phyloP scores from a whole-genome alignment of 2,888 invertebrate species.

The Nysson spinosus region DNA sequence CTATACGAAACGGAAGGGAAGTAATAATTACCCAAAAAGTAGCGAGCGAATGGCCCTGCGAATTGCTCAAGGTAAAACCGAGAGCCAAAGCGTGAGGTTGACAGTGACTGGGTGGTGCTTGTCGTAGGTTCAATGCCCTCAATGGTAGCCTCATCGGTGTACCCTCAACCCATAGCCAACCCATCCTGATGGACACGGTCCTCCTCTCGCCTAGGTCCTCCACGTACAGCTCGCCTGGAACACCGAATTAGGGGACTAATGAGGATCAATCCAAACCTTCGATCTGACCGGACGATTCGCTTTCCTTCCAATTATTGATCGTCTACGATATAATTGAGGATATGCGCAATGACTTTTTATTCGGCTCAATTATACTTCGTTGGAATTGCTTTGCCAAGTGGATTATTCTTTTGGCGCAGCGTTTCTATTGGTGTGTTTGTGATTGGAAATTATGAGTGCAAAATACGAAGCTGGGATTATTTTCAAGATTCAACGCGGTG shows the following conservation, averaged over 20 bases:
- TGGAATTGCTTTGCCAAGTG: constrained; percentile 15
- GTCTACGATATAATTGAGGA: constrained; percentile 26
- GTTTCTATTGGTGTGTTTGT: too few species aligned
- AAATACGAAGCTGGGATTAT: too few species aligned
- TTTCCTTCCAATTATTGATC: constrained; percentile 14
- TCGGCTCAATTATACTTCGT: constrained; percentile 21
- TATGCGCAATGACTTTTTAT: constrained; percentile 21
- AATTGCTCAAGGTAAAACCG: constrained; percentile 74
- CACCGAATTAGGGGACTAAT: constrained; percentile 25
- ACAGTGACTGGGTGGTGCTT: constrained; percentile 70
- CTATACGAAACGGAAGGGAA: too few species aligned
- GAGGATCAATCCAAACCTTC: constrained; percentile 42
- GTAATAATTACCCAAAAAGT: constrained; percentile 74
- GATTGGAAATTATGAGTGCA: too few species aligned
- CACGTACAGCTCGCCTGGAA: constrained; percentile 74
- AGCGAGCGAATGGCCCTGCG: constrained; percentile 69
- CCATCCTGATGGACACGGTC: constrained; percentile 74
- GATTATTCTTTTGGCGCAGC: constrained; percentile 17
- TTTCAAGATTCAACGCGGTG: too few species aligned
- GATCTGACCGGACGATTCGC: background rate
- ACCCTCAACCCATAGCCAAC: constrained; percentile 75
- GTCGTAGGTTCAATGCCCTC: constrained; percentile 74
- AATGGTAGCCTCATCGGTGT: constrained; percentile 72
- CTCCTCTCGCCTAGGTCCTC: constrained; percentile 72
- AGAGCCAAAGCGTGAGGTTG: constrained; percentile 74